These are phyloP conservation scores for Spizella passerina DNA, from an alignment of 2,797 vertebrate species.

Conservation along the genomic window DNA sequence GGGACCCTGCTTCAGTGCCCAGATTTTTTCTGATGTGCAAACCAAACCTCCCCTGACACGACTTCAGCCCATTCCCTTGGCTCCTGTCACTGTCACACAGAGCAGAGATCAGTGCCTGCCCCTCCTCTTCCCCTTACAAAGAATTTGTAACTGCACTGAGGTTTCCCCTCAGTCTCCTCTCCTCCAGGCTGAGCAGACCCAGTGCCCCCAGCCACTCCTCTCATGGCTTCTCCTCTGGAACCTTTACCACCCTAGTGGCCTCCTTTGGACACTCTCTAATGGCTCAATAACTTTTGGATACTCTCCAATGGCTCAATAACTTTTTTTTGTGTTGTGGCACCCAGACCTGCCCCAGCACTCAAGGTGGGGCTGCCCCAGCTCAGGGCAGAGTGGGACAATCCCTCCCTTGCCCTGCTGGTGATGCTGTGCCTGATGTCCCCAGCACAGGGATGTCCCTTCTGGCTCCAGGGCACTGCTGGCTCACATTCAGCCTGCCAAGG, in stretches of 20 bases:
- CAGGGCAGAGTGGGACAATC: neutral
- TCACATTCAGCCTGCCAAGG: neutral
- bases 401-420: fast-evolving
- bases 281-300: too few relatives aligned
- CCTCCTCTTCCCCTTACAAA: fast-evolving
- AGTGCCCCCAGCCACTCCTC: fast-evolving
- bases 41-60: neutral
- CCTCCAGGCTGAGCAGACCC: neutral
- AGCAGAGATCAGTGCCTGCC: neutral
- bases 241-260: fast-evolving
- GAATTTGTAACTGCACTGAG: neutral
- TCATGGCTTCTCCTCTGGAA: fast-evolving
- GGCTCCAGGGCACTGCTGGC: neutral
- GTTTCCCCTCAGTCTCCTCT: neutral
- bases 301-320: too few relatives aligned
- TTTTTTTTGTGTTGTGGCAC: too few relatives aligned
- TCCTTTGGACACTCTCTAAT: neutral
- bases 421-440: neutral
- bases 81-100: neutral
- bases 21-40: neutral
- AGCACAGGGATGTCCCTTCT: neutral
- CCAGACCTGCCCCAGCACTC: neutral
- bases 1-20: neutral
- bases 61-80: fast-evolving
- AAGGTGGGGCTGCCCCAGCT: neutral